A percentile compares a stretch with the other conserved stretches of the same genome.
Conservation (phyloP, 2,113 vertebrate genomes). For the Pongo abelii region DNA sequence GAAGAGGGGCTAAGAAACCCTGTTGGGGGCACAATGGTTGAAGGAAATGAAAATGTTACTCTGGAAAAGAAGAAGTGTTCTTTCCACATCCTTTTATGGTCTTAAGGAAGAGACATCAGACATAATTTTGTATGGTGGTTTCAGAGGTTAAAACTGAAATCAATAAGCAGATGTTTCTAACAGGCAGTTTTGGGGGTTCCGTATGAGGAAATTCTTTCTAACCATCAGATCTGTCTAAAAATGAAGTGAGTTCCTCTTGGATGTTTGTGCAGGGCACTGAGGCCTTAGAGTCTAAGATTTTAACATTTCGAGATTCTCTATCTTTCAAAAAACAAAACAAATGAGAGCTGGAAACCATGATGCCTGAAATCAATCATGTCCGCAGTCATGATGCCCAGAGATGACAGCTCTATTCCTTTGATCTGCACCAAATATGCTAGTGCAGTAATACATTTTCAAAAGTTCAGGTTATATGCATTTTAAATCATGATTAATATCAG, state of each 20-base stretch:
- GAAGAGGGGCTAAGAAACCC: background rate
- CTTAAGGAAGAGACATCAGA: background rate
- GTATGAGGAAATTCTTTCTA: background rate
- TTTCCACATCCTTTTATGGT: background rate
- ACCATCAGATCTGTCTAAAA: background rate
- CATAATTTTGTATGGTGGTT: background rate
- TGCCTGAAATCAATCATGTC: background rate
- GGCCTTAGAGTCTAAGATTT: background rate
- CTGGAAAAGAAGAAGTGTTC: background rate
- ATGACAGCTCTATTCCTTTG: background rate
- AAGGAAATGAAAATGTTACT: conserved; percentile 31
- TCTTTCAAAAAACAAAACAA: conserved; percentile 46
- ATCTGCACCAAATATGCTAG: background rate
- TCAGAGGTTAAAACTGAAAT: conserved; percentile 42
- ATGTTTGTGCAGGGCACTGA: background rate
- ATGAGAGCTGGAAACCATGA: background rate
- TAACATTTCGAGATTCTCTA: conserved; percentile 3
- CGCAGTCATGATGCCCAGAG: background rate
- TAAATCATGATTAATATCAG: conserved; percentile 16
- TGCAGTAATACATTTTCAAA: background rate
- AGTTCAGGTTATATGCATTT: background rate
- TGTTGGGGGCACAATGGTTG: background rate
- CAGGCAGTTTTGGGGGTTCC: background rate
- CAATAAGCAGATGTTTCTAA: conserved; percentile 35
- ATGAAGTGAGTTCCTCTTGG: background rate